These are phyloP conservation scores for Linyphia triangularis DNA, from an alignment of 2,888 invertebrate genomes.

Conservation along the genomic window DNA sequence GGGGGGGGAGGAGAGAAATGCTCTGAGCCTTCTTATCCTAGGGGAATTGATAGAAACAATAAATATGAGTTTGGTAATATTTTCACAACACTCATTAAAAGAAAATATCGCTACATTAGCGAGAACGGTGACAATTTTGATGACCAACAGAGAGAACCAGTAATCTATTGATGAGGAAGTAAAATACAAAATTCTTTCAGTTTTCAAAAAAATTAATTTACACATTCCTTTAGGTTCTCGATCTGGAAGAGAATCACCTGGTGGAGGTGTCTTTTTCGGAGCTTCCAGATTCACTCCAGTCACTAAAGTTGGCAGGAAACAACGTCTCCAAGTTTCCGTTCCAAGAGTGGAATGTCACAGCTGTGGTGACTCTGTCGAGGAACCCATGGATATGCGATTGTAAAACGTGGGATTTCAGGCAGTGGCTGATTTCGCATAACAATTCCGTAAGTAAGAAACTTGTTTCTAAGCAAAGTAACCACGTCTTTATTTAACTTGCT, in stretches of 20 bases:
- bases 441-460: not conserved
- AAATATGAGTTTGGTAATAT: too few relatives aligned
- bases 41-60: too few relatives aligned
- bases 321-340: not conserved
- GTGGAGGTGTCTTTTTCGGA: not conserved
- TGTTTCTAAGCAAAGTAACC: not conserved
- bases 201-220: not conserved
- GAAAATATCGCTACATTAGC: too few relatives aligned
- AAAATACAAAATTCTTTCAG: too few relatives aligned
- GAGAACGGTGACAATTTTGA: too few relatives aligned
- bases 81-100: too few relatives aligned
- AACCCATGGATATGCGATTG: constrained; percentile 52
- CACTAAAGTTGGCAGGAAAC: constrained; percentile 23
- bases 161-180: too few relatives aligned
- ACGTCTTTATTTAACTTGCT: too few relatives aligned
- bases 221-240: not conserved
- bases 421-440: constrained; percentile 20
- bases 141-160: too few relatives aligned
- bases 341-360: not conserved
- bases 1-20: too few relatives aligned
- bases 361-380: not conserved
- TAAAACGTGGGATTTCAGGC: constrained; percentile 20
- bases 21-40: too few relatives aligned
- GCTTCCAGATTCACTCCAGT: not conserved
- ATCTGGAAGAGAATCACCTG: not conserved